These are phyloP conservation scores for Drosophila peninsularis DNA, from an alignment of 2,888 invertebrate genomes.

Conservation along the genomic window DNA sequence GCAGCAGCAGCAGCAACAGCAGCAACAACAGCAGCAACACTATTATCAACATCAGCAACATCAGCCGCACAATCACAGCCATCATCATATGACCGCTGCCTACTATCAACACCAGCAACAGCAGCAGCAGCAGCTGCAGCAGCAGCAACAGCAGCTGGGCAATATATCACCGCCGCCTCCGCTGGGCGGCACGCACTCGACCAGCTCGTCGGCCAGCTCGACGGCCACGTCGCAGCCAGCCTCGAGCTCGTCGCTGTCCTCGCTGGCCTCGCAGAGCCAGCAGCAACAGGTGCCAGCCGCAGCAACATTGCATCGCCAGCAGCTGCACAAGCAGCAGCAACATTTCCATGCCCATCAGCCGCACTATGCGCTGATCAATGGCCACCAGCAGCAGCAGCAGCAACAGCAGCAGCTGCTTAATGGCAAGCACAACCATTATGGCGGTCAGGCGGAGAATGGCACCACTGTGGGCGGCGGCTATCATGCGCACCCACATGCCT, in stretches of 20 bases:
- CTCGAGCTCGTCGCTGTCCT: constrained; percentile 83
- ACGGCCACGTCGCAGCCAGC: constrained; percentile 84
- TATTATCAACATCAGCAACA: constrained; percentile 46
- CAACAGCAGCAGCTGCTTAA: constrained; percentile 53
- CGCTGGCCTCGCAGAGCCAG: constrained; percentile 82
- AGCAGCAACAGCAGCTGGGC: constrained; percentile 65
- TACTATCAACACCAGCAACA: constrained; percentile 77
- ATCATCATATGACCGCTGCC: constrained; percentile 63
- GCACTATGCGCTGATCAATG: constrained; percentile 61
- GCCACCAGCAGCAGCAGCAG: constrained; percentile 57
- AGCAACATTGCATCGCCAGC: constrained; percentile 62
- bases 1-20: constrained; percentile 85
- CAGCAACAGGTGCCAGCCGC: constrained; percentile 70
- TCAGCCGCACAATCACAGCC: constrained; percentile 73
- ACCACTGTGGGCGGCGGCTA: constrained; percentile 42
- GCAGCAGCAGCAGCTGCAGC: constrained; percentile 57
- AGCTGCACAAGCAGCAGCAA: constrained; percentile 73
- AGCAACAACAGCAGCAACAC: constrained; percentile 63
- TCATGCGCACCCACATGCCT: constrained; percentile 55
- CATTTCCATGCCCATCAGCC: constrained; percentile 66
- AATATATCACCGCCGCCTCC: constrained; percentile 81
- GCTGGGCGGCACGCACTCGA: constrained; percentile 71
- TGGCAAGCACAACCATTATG: constrained; percentile 58
- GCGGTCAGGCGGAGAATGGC: constrained; percentile 55
- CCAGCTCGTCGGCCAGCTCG: constrained; percentile 82